Evolutionary conservation across 2,888 invertebrate genomes (phyloP), one percentile per base, ranked within the genome.

Genomic region (Aproaerema taeniolella): DNA sequence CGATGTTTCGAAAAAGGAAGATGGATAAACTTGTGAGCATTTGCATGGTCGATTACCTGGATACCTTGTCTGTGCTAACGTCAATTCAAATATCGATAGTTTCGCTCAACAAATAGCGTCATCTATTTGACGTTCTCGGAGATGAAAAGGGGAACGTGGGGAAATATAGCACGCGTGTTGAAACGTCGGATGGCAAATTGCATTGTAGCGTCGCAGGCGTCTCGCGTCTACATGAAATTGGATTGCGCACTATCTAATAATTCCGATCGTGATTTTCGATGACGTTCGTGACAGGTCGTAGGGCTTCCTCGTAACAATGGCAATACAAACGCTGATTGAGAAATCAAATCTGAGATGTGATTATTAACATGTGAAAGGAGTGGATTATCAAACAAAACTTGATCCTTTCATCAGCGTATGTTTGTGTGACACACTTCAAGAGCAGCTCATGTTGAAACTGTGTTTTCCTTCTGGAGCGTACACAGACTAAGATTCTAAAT

Each of bases 201-300:
- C 72, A 75, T 77, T 74, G 79, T 73, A 58, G 49, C 59, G 65
- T 59, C 66, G 60, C 66, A 62, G 65, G 62, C 68, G 63, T 57
- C 57, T 58, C 53, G 62, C 67, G 62, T 55, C 55, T 56, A 53
- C 55, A 65, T 71, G 68, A 69, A 75, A 81, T 81, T 76, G 72
- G 73, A 78, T 82, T 79, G 79, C 76, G 67, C 58, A 68, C 67
- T 66, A 64, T 72, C 70, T 70, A 68, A 73, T 75, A 69, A 80
- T 74, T 67, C 63, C 60, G 59, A 72, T 73, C 73, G 73, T 77
- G 76, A 78, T 80, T 70, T 69, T 63, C 57, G 56, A 68, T 69
- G 70, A 67, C 54, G 55, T 64, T 76, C 71, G 77, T 75, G 77
- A 72, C 67, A 66, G 61, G 50, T 61, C 42, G 31, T 24, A 28